phyloP scores from a whole-genome alignment of 1,140 invertebrate species.

The Pinna nobilis region DNA sequence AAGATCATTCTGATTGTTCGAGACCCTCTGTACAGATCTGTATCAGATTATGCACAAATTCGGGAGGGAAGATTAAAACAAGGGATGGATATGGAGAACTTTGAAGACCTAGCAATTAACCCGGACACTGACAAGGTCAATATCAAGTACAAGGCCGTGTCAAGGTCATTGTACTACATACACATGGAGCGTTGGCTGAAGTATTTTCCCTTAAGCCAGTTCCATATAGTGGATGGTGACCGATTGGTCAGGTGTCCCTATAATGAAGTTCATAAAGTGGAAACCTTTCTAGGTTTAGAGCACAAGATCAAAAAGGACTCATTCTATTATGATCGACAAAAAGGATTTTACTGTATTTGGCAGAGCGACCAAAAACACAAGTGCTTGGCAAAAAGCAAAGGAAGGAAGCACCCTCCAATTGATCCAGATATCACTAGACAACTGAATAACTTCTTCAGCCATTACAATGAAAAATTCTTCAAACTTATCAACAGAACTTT shows the following conservation, averaged over 20 bases:
- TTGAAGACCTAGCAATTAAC: constrained; percentile 65
- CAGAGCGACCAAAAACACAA: constrained; percentile 47
- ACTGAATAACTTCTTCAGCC: constrained; percentile 70
- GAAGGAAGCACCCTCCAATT: constrained; percentile 72
- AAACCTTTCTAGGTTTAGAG: constrained; percentile 90
- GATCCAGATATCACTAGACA: constrained; percentile 64
- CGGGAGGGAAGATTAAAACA: constrained; percentile 24
- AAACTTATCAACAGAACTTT: constrained; percentile 48
- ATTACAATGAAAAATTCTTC: constrained; percentile 72
- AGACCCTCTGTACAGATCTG: constrained; percentile 91
- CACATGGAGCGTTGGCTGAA: constrained; percentile 90
- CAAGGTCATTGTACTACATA: constrained; percentile 88
- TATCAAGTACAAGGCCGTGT: constrained; percentile 78
- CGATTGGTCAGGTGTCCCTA: constrained; percentile 89
- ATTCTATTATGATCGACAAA: constrained; percentile 66
- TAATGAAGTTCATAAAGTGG: constrained; percentile 86
- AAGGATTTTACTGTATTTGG: constrained; percentile 76
- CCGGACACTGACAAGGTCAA: constrained; percentile 57
- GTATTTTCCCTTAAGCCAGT: constrained; percentile 85
- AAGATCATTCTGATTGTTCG: constrained; percentile 92
- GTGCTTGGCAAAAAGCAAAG: constrained; percentile 75
- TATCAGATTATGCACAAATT: constrained; percentile 92
- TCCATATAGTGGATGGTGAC: constrained; percentile 92
- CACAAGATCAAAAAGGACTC: constrained; percentile 90
- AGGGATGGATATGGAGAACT: constrained; percentile 36